phyloP scores from a whole-genome alignment of 2,888 invertebrate species.

The Cosmopolites sordidus region DNA sequence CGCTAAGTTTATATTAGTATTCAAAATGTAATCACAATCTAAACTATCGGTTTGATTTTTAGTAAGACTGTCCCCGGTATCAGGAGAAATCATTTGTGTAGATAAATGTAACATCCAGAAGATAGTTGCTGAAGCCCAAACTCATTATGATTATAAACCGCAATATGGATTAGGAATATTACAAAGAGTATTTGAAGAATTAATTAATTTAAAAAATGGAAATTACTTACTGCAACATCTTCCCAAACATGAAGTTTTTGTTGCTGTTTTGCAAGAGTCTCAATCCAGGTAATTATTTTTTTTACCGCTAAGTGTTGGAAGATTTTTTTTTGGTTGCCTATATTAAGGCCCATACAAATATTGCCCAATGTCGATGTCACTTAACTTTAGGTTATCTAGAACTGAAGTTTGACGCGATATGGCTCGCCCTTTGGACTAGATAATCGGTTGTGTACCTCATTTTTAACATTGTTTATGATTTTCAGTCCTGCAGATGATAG shows the following conservation, averaged over 20 bases:
- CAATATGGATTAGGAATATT: conserved; percentile 36
- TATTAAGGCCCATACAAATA: too few species aligned
- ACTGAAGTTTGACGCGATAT: too few species aligned
- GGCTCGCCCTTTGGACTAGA: too few species aligned
- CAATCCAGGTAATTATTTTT: conserved; percentile 19
- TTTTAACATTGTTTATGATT: too few species aligned
- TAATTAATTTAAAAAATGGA: conserved; percentile 34
- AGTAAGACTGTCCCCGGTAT: conserved; percentile 35
- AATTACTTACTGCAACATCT: conserved; percentile 40
- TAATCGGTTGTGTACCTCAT: too few species aligned
- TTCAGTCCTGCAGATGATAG: neutral
- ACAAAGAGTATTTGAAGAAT: conserved; percentile 35
- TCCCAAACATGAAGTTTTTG: conserved; percentile 39
- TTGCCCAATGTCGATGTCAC: too few species aligned
- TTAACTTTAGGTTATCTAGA: too few species aligned
- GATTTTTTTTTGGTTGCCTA: too few species aligned
- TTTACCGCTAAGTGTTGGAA: too few species aligned
- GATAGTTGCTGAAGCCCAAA: conserved; percentile 37
- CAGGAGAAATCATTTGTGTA: conserved; percentile 35
- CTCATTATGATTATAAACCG: conserved; percentile 37
- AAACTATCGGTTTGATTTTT: too few species aligned
- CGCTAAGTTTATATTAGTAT: too few species aligned
- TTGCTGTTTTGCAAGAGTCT: conserved; percentile 32
- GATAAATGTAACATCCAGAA: conserved; percentile 40
- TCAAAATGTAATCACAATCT: too few species aligned